These are phyloP conservation scores for Campaea margaritaria DNA, from an alignment of 2,888 invertebrate genomes.

Conservation along the genomic window DNA sequence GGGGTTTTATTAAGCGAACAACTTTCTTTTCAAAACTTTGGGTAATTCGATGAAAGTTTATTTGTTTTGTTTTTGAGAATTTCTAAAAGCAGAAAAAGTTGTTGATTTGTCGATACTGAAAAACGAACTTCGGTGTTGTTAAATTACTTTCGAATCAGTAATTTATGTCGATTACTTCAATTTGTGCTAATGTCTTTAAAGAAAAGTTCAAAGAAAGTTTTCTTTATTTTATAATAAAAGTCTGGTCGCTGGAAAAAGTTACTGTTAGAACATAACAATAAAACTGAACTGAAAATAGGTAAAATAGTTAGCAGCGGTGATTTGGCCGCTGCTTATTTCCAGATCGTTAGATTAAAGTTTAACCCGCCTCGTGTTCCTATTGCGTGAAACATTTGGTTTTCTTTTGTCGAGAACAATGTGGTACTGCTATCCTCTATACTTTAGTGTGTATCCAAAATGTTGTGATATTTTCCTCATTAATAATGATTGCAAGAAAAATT, in stretches of 20 bases:
- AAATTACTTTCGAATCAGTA: slow-evolving; percentile 6
- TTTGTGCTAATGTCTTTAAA: slow-evolving; percentile 1
- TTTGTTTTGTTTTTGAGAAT: slow-evolving; percentile 28
- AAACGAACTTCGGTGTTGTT: slow-evolving; percentile 10
- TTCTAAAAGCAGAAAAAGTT: slow-evolving; percentile 23
- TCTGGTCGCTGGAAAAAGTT: too few species aligned
- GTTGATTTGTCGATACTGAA: slow-evolving; percentile 16
- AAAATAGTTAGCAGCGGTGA: too few species aligned
- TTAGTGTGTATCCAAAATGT: too few species aligned
- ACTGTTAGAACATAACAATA: too few species aligned
- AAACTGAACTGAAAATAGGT: too few species aligned
- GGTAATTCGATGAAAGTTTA: slow-evolving; percentile 22
- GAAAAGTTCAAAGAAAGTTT: background rate
- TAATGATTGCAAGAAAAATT: slow-evolving; percentile 16
- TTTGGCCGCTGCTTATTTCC: too few species aligned
- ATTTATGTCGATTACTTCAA: slow-evolving; percentile 4
- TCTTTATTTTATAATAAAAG: too few species aligned
- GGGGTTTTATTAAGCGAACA: slow-evolving; percentile 19
- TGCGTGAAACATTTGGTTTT: too few species aligned
- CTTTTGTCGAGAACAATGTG: too few species aligned
- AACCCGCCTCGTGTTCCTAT: too few species aligned
- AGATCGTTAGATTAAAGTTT: too few species aligned
- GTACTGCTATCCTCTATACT: too few species aligned
- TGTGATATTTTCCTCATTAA: background rate
- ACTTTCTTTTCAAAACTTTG: slow-evolving; percentile 16